Percentiles rank a stretch among this genome's conserved stretches.
phyloP scores from a whole-genome alignment of 2,797 vertebrate genomes.

The Natrix natrix region DNA sequence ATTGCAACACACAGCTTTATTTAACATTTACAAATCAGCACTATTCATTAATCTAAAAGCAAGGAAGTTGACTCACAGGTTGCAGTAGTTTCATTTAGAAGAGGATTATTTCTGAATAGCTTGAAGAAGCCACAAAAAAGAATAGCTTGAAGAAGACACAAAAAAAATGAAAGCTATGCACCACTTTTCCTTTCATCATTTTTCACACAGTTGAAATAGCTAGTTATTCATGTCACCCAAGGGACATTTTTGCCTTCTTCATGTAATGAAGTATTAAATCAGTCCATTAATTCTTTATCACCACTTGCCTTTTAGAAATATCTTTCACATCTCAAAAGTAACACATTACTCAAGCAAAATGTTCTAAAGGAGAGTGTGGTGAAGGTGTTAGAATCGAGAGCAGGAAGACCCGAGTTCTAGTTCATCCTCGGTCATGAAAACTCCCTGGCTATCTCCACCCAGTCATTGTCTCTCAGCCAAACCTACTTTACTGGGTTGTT shows the following conservation, averaged over 20 bases:
- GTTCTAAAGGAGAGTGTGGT: neutral
- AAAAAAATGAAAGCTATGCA: neutral
- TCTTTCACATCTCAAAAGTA: neutral
- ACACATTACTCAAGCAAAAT: neutral
- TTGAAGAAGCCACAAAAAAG: neutral
- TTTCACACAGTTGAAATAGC: neutral
- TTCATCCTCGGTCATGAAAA: neutral
- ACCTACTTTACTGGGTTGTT: neutral
- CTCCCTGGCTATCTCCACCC: neutral
- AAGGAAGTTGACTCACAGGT: neutral
- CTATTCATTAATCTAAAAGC: neutral
- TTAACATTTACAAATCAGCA: neutral
- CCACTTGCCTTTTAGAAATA: neutral
- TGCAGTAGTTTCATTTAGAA: neutral
- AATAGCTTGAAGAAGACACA: neutral
- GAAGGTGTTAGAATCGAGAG: neutral
- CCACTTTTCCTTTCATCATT: neutral
- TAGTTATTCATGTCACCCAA: neutral
- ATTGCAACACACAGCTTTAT: neutral
- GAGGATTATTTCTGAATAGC: neutral
- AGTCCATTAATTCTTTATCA: slow-evolving; percentile 4
- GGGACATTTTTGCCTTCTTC: neutral
- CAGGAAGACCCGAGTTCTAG: neutral
- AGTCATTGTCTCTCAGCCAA: neutral
- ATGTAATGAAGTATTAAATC: slow-evolving; percentile 15